Evolutionary conservation across 2,113 vertebrate genomes (phyloP), one percentile per base, ranked within the genome.

Genomic region (Garra rufa): DNA sequence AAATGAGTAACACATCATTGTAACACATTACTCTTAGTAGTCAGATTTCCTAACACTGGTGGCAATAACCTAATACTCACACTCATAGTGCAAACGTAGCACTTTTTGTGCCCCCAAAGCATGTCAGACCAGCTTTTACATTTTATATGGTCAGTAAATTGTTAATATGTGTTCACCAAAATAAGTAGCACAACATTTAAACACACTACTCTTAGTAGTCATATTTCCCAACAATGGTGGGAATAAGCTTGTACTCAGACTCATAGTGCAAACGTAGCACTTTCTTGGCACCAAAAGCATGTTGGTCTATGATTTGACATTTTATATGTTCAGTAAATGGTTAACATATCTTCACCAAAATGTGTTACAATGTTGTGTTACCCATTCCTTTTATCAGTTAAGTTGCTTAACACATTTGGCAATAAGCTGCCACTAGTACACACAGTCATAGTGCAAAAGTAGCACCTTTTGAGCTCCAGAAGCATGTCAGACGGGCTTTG

Each of bases 131-230:
- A 3, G 15, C 15, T 67, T 34, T 67, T 15, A 67, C 48, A 19
- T 48, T 48, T 15, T 65, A 65, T 17, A 65, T 91, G 86, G 89
- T 91, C 91, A 92, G 86, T 91, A 90, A 93, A 91, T 89, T 86
- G 92, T 93, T 92, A 91, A 92, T 85, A 52, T 21, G 82, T 85
- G 88, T 87, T 92, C 88, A 89, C 82, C 80, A 86, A 85, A 83
- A 43, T 43, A 7, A 43, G 6, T 9, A 43, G 8, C 43, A 43
- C 43, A 9, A 9, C 6, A 43, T 43, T 43, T 0, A 8, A 43
- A 9, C 43, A 43, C 43, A 43, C 1, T 43, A 43, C 9, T 43
- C 8, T 43, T 9, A 43, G 43, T 9, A 43, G 6, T 9, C 1
- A 43, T 0, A 6, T 43, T 43, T 43, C 43, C 1, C 1, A 43